Conservation (phyloP, 2,888 invertebrate species). For the Selenia dentaria region DNA sequence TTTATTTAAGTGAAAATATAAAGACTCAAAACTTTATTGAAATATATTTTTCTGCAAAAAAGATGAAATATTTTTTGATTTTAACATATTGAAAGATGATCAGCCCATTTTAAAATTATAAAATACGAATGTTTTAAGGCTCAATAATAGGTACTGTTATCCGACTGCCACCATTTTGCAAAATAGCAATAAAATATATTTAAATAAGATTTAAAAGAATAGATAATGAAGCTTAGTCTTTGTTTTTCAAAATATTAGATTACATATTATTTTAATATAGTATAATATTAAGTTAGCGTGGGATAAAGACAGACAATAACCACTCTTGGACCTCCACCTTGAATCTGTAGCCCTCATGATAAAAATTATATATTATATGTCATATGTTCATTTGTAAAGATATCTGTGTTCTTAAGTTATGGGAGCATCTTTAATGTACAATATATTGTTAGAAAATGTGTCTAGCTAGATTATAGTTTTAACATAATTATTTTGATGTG, state of each 20-base stretch:
- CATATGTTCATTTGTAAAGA: too few relatives aligned
- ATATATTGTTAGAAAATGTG: not conserved
- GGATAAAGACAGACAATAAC: constrained; percentile 19
- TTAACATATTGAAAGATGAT: constrained; percentile 4
- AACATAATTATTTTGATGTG: not conserved
- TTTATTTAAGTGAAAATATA: constrained; percentile 9
- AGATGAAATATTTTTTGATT: constrained; percentile 17
- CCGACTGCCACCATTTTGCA: constrained; percentile 17
- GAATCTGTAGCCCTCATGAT: constrained; percentile 8
- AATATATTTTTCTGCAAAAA: constrained; percentile 19
- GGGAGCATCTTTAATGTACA: constrained; percentile 19
- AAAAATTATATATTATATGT: too few relatives aligned
- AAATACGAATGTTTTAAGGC: constrained; percentile 8
- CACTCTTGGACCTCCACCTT: constrained; percentile 11
- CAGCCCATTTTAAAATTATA: constrained; percentile 9
- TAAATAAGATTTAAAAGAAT: constrained; percentile 7
- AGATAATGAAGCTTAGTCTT: constrained; percentile 3
- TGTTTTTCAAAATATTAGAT: constrained; percentile 2
- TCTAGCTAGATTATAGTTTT: not conserved
- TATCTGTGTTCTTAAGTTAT: too few relatives aligned
- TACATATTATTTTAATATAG: constrained; percentile 7
- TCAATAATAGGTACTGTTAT: constrained; percentile 15
- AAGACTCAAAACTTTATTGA: constrained; percentile 14
- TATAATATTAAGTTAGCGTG: constrained; percentile 13
- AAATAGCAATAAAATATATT: constrained; percentile 17